Base-by-base conservation (phyloP, 2,888 invertebrate genomes). In the Lasioglossum zephyrum region DNA sequence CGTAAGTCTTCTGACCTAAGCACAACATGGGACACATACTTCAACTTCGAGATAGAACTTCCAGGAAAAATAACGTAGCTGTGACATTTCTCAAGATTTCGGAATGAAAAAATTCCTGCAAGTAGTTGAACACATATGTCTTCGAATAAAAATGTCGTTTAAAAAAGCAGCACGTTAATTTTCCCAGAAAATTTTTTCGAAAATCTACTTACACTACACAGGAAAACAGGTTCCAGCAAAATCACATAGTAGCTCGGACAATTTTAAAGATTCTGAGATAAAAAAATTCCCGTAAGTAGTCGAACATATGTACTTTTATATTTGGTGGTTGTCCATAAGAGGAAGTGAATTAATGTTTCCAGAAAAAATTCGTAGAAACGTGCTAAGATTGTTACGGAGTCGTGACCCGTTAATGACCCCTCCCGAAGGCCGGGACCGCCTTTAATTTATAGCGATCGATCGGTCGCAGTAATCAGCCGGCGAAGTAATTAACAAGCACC, bases 401-500 rank as follows among this genome's bases (percentile, higher is more conserved):
- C 53, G 53, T 53, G 53, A 60, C 60, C 60, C 60, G 26, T 53
- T 49, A 36, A 44, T 47, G 69, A 22, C 70, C 31, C 4, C 16
- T 31, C 18, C 31, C 16, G 36, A 66, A 36, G 8, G 8, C 36
- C 16, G 6, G 1, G 18, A 36, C 16, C 47, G 66, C 11, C 74
- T 72, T 31, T 36, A 69, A 85, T 87, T 70, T 74, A 53, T 73
- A 82, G 74, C 70, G 36, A 63, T 82, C 57, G 31, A 36, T 53
- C 66, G 22, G 44, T 76, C 75, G 26, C 36, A 73, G 82, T 73
- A 83, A 85, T 80, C 36, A 63, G 49, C 60, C 44, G 26, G 70
- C 69, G 73, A 53, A 73, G 47, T 36, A 81, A 85, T 87, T 86
- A 90, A 86, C 69, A 72, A 85, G 72, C 31, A 69, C 49, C 66